Conservation (phyloP, 1,140 invertebrate genomes). For the Trichogramma pretiosum region DNA sequence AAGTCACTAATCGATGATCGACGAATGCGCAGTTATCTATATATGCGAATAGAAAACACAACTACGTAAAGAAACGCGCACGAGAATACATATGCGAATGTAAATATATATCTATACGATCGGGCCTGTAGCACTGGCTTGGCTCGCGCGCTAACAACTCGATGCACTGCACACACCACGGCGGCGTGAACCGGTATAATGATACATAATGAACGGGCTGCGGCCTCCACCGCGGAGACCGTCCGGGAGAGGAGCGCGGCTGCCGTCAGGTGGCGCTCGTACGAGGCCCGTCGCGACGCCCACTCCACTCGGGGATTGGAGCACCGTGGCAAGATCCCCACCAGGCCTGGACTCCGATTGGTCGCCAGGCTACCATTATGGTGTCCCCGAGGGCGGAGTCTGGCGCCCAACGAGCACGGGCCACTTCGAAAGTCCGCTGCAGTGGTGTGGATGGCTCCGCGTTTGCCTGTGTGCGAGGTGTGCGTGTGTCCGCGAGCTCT, state of each 20-base stretch:
- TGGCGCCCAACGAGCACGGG: constrained; percentile 9
- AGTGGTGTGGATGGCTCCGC: no score
- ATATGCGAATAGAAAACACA: no score
- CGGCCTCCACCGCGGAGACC: constrained; percentile 37
- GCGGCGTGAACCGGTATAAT: constrained; percentile 48
- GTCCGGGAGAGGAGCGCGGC: constrained; percentile 33
- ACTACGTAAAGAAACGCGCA: no score
- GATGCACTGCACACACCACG: constrained; percentile 47
- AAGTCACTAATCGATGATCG: no score
- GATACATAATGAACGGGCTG: constrained; percentile 47
- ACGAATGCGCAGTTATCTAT: no score
- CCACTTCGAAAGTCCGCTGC: neutral
- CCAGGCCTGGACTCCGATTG: constrained; percentile 20
- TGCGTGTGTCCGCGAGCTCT: neutral
- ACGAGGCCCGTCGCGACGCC: constrained; percentile 17
- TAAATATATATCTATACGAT: no score
- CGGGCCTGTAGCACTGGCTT: neutral
- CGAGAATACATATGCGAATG: no score
- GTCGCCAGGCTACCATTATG: constrained; percentile 39
- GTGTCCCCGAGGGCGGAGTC: constrained; percentile 28
- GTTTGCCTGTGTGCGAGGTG: no score
- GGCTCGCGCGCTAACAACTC: neutral
- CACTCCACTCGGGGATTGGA: constrained; percentile 23
- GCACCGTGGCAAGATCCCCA: constrained; percentile 23
- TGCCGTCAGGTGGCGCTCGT: no score